A percentile compares a stretch with the other conserved stretches of the same genome.
Conservation (phyloP, 2,797 vertebrate species). For the Thunnus albacares region DNA sequence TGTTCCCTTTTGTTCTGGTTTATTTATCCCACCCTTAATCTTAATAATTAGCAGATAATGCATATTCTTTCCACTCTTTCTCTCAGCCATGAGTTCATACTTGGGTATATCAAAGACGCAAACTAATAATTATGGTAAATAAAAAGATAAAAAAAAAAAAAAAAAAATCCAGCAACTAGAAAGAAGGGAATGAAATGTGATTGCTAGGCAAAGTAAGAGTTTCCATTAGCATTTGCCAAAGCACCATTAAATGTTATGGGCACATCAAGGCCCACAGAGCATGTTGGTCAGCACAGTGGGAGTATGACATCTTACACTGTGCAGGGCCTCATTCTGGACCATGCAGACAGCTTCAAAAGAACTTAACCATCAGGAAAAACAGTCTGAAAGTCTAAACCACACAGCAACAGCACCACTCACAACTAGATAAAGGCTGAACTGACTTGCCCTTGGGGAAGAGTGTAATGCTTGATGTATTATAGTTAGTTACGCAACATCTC, state of each 20-base stretch:
- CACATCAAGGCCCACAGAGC: constrained; percentile 83
- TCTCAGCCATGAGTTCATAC: constrained; percentile 57
- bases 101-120: constrained; percentile 74
- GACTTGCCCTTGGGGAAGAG: constrained; percentile 45
- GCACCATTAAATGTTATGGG: constrained; percentile 89
- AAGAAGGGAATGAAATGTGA: constrained; percentile 73
- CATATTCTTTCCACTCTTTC: constrained; percentile 53
- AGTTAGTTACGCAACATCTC: constrained; percentile 61
- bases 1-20: constrained; percentile 80
- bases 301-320: constrained; percentile 89
- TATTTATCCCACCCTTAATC: constrained; percentile 76
- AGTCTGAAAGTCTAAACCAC: constrained; percentile 71
- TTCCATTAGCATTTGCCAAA: constrained; percentile 88
- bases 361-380: constrained; percentile 74
- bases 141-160: constrained; percentile 48
- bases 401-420: constrained; percentile 65
- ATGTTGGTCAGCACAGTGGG: constrained; percentile 87
- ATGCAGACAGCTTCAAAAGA: constrained; percentile 86
- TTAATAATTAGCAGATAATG: constrained; percentile 85
- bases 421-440: constrained; percentile 66
- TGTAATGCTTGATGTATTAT: constrained; percentile 46
- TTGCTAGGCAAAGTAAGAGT: constrained; percentile 86
- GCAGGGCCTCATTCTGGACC: constrained; percentile 86
- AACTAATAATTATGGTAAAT: constrained; percentile 76
- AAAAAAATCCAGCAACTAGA: constrained; percentile 57